These are phyloP conservation scores for Telmatherina bonti DNA, from an alignment of 2,797 vertebrate genomes.

Conservation along the genomic window DNA sequence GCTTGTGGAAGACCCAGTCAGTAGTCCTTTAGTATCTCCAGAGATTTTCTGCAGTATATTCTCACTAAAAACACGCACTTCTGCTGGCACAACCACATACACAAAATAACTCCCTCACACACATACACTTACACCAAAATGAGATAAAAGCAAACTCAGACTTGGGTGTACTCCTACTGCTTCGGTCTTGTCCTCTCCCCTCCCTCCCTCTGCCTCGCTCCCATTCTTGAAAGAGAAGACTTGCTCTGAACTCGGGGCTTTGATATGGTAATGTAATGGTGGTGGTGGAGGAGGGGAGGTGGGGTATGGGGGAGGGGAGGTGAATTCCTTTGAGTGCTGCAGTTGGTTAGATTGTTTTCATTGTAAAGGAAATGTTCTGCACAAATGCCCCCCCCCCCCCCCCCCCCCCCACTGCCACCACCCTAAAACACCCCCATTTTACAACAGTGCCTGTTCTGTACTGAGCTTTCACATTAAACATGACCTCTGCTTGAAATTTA, in stretches of 20 bases:
- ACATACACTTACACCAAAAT: constrained; percentile 64
- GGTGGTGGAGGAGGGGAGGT: constrained; percentile 71
- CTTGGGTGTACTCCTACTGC: constrained; percentile 84
- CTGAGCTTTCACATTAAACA: constrained; percentile 69
- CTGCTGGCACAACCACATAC: constrained; percentile 47
- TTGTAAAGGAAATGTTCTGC: constrained; percentile 89
- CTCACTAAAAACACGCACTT: constrained; percentile 69
- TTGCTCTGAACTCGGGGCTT: constrained; percentile 88
- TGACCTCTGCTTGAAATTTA: constrained; percentile 73
- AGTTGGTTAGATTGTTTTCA: constrained; percentile 88
- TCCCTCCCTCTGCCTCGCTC: constrained; percentile 75
- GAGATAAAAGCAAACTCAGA: constrained; percentile 84
- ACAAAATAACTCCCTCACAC: constrained; percentile 44
- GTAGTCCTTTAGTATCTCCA: constrained; percentile 74
- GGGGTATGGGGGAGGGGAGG: constrained; percentile 82
- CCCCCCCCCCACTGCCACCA: constrained; percentile 20
- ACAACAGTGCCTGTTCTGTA: constrained; percentile 61
- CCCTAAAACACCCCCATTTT: constrained; percentile 49
- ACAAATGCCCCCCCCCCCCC: constrained; percentile 71
- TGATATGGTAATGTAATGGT: constrained; percentile 89
- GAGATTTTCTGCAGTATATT: constrained; percentile 72
- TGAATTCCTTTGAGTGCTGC: constrained; percentile 87
- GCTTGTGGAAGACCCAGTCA: constrained; percentile 77
- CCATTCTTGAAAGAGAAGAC: constrained; percentile 88
- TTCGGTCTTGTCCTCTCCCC: constrained; percentile 82